Evolutionary conservation across 2,797 vertebrate genomes (phyloP).

Genomic region (Manis crassicaudata): DNA sequence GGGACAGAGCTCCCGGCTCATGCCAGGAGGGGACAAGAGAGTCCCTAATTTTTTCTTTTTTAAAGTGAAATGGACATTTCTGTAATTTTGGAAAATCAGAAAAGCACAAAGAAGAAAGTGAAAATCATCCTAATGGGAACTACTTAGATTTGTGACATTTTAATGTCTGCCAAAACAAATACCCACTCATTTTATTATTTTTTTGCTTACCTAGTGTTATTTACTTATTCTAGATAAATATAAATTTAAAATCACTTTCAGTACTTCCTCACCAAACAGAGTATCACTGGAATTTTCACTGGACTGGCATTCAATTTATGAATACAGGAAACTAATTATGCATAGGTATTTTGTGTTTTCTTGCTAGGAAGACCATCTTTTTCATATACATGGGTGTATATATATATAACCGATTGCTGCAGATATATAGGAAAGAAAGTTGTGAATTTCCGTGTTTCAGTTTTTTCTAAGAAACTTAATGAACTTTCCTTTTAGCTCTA

Average conservation of each 20-base stretch:
- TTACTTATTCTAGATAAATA: conserved; percentile 44
- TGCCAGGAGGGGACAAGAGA: too few species aligned
- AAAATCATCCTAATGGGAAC: conserved; percentile 8
- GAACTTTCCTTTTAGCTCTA: conserved; percentile 18
- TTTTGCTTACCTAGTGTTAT: conserved; percentile 35
- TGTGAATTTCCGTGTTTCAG: background rate
- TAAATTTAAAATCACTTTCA: conserved; percentile 47
- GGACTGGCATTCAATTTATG: background rate
- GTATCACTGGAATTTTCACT: conserved; percentile 34
- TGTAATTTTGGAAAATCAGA: conserved; percentile 30
- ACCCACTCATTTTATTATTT: background rate
- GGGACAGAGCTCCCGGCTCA: too few species aligned
- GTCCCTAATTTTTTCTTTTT: background rate
- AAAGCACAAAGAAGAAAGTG: conserved; percentile 9
- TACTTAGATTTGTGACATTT: conserved; percentile 28
- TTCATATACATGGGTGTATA: background rate
- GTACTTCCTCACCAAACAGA: background rate
- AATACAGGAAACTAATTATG: background rate
- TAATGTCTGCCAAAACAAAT: conserved; percentile 11
- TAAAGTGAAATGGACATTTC: conserved; percentile 1
- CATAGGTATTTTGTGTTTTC: background rate
- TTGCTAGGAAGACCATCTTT: conserved; percentile 9
- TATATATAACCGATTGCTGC: background rate
- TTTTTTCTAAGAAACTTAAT: conserved; percentile 50
- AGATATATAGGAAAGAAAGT: background rate